These are phyloP conservation scores for Lycopodina hypogea DNA, from an alignment of 37 sponge, comb jelly and placozoan genomes.

Conservation along the genomic window DNA sequence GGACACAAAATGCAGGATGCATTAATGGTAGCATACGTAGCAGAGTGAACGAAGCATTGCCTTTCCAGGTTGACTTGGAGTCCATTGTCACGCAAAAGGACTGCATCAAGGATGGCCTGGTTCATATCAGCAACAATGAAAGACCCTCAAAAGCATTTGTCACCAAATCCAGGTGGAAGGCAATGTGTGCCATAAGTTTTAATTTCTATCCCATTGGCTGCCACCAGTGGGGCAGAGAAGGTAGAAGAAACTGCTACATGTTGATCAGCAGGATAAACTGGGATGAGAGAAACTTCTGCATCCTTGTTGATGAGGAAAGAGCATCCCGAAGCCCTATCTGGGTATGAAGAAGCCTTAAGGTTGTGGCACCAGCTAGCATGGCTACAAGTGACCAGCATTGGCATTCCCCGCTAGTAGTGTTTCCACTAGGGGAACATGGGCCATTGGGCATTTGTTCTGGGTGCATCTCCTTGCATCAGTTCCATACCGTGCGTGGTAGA, in stretches of 20 bases:
- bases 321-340: background rate
- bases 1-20: too few species aligned
- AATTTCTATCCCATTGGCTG: constrained; percentile 39
- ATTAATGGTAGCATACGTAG: too few species aligned
- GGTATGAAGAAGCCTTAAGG: background rate
- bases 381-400: background rate
- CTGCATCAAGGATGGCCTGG: too few species aligned
- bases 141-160: background rate
- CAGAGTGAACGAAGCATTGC: background rate
- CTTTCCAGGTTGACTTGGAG: constrained; percentile 10
- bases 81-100: background rate
- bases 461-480: background rate
- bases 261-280: background rate
- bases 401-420: too few species aligned
- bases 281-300: constrained; percentile 42
- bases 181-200: constrained; percentile 4
- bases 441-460: background rate
- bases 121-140: constrained; percentile 51
- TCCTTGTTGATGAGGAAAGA: constrained; percentile 27
- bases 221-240: constrained; percentile 8
- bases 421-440: too few species aligned
- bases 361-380: background rate
- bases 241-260: background rate
- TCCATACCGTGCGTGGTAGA: background rate
- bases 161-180: too few species aligned